Evolutionary conservation across 2,888 invertebrate species (phyloP).

Genomic region (Cinara cedri): DNA sequence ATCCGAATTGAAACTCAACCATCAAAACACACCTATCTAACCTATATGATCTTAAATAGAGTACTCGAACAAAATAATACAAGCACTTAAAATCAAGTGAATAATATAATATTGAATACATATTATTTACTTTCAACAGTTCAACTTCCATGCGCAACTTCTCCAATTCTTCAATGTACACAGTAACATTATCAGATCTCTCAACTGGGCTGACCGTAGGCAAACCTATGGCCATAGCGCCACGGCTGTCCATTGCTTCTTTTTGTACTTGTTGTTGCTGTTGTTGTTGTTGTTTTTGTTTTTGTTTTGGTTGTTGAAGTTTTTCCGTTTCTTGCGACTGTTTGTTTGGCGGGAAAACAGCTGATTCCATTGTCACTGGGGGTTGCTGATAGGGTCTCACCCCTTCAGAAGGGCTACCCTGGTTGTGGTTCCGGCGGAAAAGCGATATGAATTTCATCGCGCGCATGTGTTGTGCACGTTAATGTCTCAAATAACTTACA

Average conservation of each 20-base stretch:
- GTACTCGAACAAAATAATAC: too few relatives aligned
- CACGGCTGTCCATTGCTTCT: conserved; percentile 33
- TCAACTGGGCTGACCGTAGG: conserved; percentile 59
- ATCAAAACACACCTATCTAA: too few relatives aligned
- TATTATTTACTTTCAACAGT: conserved; percentile 70
- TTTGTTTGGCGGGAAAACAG: conserved; percentile 57
- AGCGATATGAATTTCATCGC: conserved; percentile 90
- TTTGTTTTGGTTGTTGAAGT: conserved; percentile 64
- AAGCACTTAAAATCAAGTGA: background rate
- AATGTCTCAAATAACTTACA: background rate
- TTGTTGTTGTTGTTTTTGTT: conserved; percentile 62
- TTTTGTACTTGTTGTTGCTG: conserved; percentile 63
- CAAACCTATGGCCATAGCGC: conserved; percentile 22
- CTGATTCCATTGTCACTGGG: conserved; percentile 53
- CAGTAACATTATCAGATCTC: conserved; percentile 58
- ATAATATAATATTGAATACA: background rate
- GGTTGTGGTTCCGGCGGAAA: conserved; percentile 81
- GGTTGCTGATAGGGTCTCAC: conserved; percentile 56
- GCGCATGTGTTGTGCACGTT: conserved; percentile 23
- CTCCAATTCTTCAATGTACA: conserved; percentile 68
- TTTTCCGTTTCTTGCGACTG: conserved; percentile 62
- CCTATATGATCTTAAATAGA: too few relatives aligned
- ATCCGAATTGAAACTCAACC: too few relatives aligned
- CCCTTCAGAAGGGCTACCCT: conserved; percentile 47
- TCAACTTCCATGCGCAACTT: conserved; percentile 73